Conservation (phyloP, 2,113 vertebrate genomes). For the Macrotus californicus region DNA sequence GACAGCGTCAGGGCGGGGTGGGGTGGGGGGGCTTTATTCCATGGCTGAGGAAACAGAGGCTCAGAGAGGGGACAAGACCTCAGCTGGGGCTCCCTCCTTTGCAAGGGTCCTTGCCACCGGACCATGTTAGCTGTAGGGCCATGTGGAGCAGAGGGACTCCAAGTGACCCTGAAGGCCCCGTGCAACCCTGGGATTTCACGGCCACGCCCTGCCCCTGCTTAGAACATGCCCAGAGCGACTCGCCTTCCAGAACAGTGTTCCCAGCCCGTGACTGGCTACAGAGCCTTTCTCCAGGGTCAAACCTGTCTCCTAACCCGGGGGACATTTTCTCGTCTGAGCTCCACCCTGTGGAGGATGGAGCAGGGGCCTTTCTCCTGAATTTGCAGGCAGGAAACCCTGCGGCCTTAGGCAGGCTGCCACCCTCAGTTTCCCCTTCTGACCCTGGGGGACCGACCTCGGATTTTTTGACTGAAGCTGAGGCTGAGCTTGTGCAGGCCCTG, state of each 20-base stretch:
- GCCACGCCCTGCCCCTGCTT: no score
- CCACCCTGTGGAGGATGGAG: not conserved
- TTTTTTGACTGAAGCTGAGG: not conserved
- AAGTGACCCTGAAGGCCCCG: not conserved
- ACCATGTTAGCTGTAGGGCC: not conserved
- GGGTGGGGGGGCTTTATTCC: not conserved
- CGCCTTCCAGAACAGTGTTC: not conserved
- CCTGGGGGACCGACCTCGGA: not conserved
- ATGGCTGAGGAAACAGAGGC: not conserved
- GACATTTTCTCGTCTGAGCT: not conserved
- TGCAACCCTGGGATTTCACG: not conserved
- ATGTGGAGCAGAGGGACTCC: not conserved
- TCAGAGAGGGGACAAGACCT: not conserved
- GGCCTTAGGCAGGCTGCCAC: not conserved
- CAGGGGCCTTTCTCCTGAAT: not conserved
- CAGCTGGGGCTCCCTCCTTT: not conserved
- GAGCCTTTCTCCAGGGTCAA: not conserved
- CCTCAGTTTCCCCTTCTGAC: not conserved
- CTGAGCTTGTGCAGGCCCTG: not conserved
- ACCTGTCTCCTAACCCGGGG: not conserved
- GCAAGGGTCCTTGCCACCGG: not conserved
- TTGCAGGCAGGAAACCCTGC: not conserved
- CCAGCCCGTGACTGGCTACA: fast-evolving
- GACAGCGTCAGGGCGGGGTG: not conserved
- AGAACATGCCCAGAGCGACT: not conserved